phyloP scores from a whole-genome alignment of 2,888 invertebrate species.

The Chaetoderma sp. region DNA sequence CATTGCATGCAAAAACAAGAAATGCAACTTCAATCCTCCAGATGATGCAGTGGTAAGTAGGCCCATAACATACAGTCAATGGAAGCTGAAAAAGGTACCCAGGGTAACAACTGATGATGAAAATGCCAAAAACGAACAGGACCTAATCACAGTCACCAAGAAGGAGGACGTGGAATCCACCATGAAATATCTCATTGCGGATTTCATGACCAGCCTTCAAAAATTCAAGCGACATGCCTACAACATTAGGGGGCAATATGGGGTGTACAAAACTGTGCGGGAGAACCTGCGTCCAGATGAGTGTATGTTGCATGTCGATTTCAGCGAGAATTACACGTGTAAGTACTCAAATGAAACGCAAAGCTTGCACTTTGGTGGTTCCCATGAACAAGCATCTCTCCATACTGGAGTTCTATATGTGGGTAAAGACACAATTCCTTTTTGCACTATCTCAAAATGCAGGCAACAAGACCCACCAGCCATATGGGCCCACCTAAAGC shows the following conservation, averaged over 20 bases:
- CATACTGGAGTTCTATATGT: slow-evolving; percentile 4
- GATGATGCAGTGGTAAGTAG: too few relatives aligned
- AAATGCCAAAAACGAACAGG: not conserved
- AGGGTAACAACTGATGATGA: too few relatives aligned
- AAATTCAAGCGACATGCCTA: not conserved
- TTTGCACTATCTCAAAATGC: slow-evolving; percentile 58
- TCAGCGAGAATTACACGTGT: slow-evolving; percentile 61
- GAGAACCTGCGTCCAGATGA: slow-evolving; percentile 14
- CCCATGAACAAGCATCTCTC: slow-evolving; percentile 4
- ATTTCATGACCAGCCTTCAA: not conserved
- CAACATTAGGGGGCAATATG: not conserved
- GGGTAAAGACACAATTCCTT: slow-evolving; percentile 17
- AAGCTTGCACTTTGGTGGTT: slow-evolving; percentile 44
- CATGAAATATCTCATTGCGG: not conserved
- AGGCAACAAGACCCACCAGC: slow-evolving; percentile 62
- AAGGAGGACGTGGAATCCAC: not conserved
- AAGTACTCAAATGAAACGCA: slow-evolving; percentile 61
- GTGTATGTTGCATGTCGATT: slow-evolving; percentile 51
- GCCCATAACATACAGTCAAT: too few relatives aligned
- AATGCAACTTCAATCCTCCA: too few relatives aligned
- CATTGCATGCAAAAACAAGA: not conserved
- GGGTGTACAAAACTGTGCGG: not conserved
- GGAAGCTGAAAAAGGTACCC: too few relatives aligned
- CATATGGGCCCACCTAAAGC: slow-evolving; percentile 66
- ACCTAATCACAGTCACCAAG: too few relatives aligned